These are phyloP conservation scores for Acleris emargana DNA, from an alignment of 2,888 invertebrate species.

Conservation along the genomic window DNA sequence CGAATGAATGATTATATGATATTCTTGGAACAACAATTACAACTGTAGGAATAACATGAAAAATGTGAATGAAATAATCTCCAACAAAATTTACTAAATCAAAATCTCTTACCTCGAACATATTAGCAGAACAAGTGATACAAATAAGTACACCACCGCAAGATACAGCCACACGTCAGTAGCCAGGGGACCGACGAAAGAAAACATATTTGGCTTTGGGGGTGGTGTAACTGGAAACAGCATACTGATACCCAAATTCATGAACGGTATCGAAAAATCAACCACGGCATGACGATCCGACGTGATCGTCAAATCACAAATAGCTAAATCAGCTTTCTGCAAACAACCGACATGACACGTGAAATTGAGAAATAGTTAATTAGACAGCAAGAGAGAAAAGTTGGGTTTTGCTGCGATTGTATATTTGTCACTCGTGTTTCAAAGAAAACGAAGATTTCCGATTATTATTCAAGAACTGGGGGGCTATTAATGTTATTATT, in stretches of 20 bases:
- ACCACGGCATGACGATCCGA: constrained; percentile 93
- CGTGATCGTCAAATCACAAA: constrained; percentile 93
- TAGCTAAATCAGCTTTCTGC: constrained; percentile 84
- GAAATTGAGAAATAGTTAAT: too few species aligned
- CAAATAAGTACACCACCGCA: constrained; percentile 91
- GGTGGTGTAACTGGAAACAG: constrained; percentile 90
- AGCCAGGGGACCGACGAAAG: constrained; percentile 93
- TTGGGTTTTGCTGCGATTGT: too few species aligned
- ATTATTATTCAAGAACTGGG: too few species aligned
- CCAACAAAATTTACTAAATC: not conserved
- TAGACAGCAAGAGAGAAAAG: too few species aligned
- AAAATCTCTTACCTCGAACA: constrained; percentile 86
- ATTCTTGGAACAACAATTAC: not conserved
- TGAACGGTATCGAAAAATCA: constrained; percentile 98
- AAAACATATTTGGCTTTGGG: constrained; percentile 91
- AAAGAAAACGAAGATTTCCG: too few species aligned
- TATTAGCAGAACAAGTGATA: constrained; percentile 91
- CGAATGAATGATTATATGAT: too few species aligned
- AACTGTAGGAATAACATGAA: not conserved
- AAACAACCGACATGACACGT: constrained; percentile 46
- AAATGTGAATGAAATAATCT: too few species aligned
- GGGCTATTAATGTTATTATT: too few species aligned
- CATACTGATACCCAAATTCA: constrained; percentile 96
- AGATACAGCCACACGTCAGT: constrained; percentile 94
- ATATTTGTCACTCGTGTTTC: too few species aligned